Conservation (phyloP, 1,140 invertebrate genomes). For the Trissolcus basalis region DNA sequence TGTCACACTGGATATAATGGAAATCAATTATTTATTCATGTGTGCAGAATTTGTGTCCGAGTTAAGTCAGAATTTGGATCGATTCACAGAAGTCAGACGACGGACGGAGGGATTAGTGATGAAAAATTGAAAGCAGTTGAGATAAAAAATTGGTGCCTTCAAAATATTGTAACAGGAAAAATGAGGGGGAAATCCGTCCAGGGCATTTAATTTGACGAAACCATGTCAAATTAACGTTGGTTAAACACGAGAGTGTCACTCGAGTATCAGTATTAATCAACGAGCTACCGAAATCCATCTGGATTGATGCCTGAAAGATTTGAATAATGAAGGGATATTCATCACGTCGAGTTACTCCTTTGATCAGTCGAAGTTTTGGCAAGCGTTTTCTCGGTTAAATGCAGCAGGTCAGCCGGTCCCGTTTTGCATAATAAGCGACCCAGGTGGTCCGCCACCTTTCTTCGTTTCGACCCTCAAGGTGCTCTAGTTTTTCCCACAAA, state of each 20-base stretch:
- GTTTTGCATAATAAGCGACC: slow-evolving; percentile 64
- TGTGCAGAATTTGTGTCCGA: neutral
- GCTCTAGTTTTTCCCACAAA: slow-evolving; percentile 47
- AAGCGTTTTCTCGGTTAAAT: slow-evolving; percentile 52
- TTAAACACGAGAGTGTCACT: slow-evolving; percentile 35
- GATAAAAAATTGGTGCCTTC: slow-evolving; percentile 25
- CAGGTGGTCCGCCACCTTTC: slow-evolving; percentile 63
- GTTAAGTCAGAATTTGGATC: slow-evolving; percentile 6
- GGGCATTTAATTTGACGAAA: slow-evolving; percentile 36
- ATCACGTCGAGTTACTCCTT: slow-evolving; percentile 52
- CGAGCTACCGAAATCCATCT: slow-evolving; percentile 27
- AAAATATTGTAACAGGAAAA: slow-evolving; percentile 31
- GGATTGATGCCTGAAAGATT: slow-evolving; percentile 45
- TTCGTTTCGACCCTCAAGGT: slow-evolving; percentile 43
- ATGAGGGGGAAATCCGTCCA: slow-evolving; percentile 22
- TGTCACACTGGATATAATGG: slow-evolving; percentile 13
- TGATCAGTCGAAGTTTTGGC: slow-evolving; percentile 49
- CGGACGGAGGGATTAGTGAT: neutral
- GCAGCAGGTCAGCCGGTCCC: slow-evolving; percentile 46
- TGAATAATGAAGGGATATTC: slow-evolving; percentile 48
- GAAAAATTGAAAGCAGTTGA: slow-evolving; percentile 8
- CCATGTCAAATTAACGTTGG: slow-evolving; percentile 49
- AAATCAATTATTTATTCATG: slow-evolving; percentile 1
- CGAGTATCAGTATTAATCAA: slow-evolving; percentile 30
- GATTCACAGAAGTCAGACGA: slow-evolving; percentile 1